Percentiles rank a stretch among this genome's conserved stretches.
These are phyloP conservation scores for Xylota sylvarum DNA, from an alignment of 2,888 invertebrate species.

Conservation along the genomic window DNA sequence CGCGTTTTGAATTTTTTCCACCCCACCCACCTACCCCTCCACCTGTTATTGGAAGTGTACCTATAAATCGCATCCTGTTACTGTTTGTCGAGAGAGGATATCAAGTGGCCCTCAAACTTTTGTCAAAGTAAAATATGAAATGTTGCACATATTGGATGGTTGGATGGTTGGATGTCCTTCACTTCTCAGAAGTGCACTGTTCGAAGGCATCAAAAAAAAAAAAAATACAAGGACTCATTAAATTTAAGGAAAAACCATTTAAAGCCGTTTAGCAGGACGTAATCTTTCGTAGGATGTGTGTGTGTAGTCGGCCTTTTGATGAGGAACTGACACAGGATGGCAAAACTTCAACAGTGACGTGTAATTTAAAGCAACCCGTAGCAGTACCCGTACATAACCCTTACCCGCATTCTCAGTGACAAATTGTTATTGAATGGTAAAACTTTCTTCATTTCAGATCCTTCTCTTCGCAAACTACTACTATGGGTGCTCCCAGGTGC, in stretches of 20 bases:
- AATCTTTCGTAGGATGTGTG: background rate
- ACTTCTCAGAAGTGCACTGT: conserved; percentile 50
- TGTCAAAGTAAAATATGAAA: conserved; percentile 60
- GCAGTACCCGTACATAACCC: conserved; percentile 8
- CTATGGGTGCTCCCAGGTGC: conserved; percentile 64
- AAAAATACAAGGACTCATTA: too few species aligned
- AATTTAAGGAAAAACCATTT: too few species aligned
- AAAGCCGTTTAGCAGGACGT: background rate
- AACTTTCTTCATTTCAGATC: conserved; percentile 74
- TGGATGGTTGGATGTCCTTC: background rate
- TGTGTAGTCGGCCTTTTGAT: conserved; percentile 6
- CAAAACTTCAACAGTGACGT: conserved; percentile 69
- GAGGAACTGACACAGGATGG: conserved; percentile 44
- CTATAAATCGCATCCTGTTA: conserved; percentile 33
- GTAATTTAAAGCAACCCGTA: conserved; percentile 63
- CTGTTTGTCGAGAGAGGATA: background rate
- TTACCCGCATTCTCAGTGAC: conserved; percentile 64
- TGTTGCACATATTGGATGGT: background rate
- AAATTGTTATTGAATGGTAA: conserved; percentile 77
- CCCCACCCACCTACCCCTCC: conserved; percentile 6
- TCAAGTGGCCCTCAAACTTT: conserved; percentile 30
- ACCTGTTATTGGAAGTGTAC: conserved; percentile 19
- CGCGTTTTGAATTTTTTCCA: background rate
- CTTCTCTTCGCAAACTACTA: conserved; percentile 61
- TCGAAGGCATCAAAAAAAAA: too few species aligned